Conservation (phyloP, 2,888 invertebrate genomes). For the Graphium colonna region DNA sequence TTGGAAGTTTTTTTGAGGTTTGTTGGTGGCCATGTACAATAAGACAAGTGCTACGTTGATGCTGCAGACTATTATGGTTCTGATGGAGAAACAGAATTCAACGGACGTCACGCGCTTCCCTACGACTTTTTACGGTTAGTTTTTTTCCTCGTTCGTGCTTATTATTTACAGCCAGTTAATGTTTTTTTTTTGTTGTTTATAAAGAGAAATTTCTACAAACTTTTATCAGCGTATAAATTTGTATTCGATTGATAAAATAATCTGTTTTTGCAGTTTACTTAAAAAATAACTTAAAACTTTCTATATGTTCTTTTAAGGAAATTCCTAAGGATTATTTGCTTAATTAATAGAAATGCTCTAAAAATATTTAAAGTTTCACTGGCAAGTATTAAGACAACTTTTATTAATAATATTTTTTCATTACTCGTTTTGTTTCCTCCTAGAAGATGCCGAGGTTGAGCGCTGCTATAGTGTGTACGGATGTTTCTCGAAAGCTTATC, state of each 20-base stretch:
- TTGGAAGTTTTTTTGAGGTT: background rate
- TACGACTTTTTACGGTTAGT: conserved; percentile 59
- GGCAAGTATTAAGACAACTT: no score
- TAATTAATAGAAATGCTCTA: no score
- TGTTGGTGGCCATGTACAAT: conserved; percentile 53
- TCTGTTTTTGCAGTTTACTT: conserved; percentile 11
- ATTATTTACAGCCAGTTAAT: no score
- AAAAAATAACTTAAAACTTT: background rate
- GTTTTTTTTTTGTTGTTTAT: no score
- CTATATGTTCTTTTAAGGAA: no score
- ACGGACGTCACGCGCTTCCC: conserved; percentile 63
- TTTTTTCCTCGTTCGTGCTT: no score
- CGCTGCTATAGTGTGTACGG: conserved; percentile 90
- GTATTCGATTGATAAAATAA: no score
- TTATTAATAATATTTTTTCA: conserved; percentile 20
- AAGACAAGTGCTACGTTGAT: conserved; percentile 71
- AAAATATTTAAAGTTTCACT: no score
- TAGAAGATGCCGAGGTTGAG: conserved; percentile 72
- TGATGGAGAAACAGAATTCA: conserved; percentile 73
- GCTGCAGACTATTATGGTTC: conserved; percentile 74
- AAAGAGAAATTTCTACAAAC: no score
- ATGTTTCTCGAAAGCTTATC: conserved; percentile 88
- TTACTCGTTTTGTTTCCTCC: no score
- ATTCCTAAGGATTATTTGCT: no score
- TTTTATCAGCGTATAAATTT: no score